Percentiles rank a stretch among this genome's conserved stretches.
These are phyloP conservation scores for Rhinichthys klamathensis DNA, from an alignment of 2,113 vertebrate species.

Conservation along the genomic window DNA sequence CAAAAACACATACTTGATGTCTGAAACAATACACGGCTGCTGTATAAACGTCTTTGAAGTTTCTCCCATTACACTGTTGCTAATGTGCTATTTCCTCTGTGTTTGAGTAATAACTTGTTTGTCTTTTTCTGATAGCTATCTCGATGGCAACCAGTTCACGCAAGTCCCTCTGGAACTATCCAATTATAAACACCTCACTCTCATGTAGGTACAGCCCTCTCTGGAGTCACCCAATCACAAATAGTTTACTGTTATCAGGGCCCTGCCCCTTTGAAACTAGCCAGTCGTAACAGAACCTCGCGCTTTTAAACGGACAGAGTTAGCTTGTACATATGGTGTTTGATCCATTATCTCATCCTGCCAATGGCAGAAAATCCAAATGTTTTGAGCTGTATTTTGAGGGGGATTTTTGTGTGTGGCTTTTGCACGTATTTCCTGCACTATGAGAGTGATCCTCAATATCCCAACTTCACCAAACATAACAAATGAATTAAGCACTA, in stretches of 20 bases:
- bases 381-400: neutral
- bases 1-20: slow-evolving; percentile 19
- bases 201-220: slow-evolving; percentile 87
- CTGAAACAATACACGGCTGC: slow-evolving; percentile 19
- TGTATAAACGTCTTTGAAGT: slow-evolving; percentile 18
- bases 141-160: slow-evolving; percentile 97
- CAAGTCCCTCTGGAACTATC: slow-evolving; percentile 95
- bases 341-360: slow-evolving; percentile 14
- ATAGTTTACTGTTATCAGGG: neutral
- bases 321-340: slow-evolving; percentile 5
- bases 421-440: neutral
- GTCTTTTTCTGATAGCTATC: slow-evolving; percentile 80
- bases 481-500: neutral
- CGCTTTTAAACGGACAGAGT: neutral
- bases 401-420: neutral
- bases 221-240: slow-evolving; percentile 7
- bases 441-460: slow-evolving; percentile 3
- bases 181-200: slow-evolving; percentile 94
- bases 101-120: slow-evolving; percentile 65
- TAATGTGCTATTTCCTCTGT: slow-evolving; percentile 71
- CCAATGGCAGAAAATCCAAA: slow-evolving; percentile 18
- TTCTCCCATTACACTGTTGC: slow-evolving; percentile 46
- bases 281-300: neutral
- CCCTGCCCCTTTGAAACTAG: neutral
- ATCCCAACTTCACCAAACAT: neutral